Conservation (phyloP, 2,113 vertebrate genomes). For the Micromys minutus region DNA sequence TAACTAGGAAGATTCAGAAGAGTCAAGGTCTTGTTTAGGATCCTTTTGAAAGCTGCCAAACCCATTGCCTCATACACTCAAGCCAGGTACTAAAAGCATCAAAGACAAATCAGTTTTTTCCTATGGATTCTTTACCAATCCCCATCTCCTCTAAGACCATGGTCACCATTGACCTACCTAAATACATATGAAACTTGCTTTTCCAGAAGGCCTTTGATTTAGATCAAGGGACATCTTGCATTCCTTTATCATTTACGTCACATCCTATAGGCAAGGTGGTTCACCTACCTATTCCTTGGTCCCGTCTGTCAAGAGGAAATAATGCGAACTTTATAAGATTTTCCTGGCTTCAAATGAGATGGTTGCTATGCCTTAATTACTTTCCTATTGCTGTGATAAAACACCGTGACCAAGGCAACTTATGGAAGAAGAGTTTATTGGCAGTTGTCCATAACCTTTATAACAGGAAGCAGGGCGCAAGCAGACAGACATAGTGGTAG, state of each 20-base stretch:
- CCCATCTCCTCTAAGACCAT: not conserved
- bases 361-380: not conserved
- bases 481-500: not conserved
- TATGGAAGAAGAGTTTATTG: not conserved
- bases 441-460: not conserved
- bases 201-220: constrained; percentile 14
- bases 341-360: not conserved
- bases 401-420: not conserved
- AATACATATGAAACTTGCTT: not conserved
- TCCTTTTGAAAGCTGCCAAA: not conserved
- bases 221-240: not conserved
- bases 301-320: constrained; percentile 31
- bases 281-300: not conserved
- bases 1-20: not conserved
- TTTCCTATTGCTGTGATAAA: not conserved
- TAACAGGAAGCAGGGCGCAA: not conserved
- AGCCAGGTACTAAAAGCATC: not conserved
- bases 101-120: not conserved
- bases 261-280: not conserved
- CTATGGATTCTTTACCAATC: not conserved
- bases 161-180: not conserved
- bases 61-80: not conserved
- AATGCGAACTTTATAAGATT: not conserved
- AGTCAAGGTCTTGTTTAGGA: not conserved
- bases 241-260: constrained; percentile 13